phyloP scores from a whole-genome alignment of 2,113 vertebrate genomes.

The Dolichotis patagonum region DNA sequence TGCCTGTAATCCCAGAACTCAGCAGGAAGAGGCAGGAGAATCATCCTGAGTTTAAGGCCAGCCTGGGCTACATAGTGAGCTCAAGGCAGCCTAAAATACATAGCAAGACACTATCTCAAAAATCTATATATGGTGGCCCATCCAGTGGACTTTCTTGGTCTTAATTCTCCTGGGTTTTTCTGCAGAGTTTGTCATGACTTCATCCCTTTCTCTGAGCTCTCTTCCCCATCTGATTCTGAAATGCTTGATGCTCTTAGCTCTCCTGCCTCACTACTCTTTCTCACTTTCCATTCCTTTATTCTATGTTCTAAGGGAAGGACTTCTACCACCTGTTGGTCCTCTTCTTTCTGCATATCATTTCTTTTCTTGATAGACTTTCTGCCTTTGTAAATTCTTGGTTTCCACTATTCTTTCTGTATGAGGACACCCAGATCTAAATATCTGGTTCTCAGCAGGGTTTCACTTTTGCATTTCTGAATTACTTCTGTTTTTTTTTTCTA shows the following conservation, averaged over 20 bases:
- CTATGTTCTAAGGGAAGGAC: neutral
- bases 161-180: neutral
- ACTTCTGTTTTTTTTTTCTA: neutral
- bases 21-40: neutral
- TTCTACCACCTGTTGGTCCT: neutral
- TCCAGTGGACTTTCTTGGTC: neutral
- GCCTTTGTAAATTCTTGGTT: neutral
- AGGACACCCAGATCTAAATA: neutral
- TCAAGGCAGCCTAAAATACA: neutral
- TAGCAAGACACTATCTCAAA: neutral
- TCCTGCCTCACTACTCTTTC: neutral
- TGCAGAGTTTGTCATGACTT: neutral
- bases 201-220: neutral
- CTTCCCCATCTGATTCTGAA: neutral
- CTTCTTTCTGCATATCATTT: neutral
- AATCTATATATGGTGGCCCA: neutral
- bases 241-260: neutral
- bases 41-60: neutral
- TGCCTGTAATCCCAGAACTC: neutral
- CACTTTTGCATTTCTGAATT: neutral
- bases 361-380: neutral
- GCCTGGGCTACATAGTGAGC: neutral
- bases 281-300: neutral
- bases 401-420: neutral
- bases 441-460: neutral